Evolutionary conservation across 2,888 invertebrate genomes (phyloP), one percentile per base, ranked within the genome.

Genomic region (Crioceris asparagi): DNA sequence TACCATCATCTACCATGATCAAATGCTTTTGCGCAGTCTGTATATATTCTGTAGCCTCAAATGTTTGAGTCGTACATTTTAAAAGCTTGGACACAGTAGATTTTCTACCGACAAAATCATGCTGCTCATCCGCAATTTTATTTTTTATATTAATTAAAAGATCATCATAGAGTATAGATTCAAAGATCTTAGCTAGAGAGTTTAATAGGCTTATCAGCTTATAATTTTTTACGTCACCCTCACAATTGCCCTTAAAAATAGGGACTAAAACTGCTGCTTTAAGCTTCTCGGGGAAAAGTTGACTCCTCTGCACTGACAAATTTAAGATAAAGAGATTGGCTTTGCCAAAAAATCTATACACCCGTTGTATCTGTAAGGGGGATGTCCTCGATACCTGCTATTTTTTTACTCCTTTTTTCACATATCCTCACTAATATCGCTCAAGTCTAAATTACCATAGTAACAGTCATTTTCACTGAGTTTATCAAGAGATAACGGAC

Each of bases 151-250:
- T 25, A 3, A 11, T 7, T 3, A 25, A 25, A 3, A 31, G 16
- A 31, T 31, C 31, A 4, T 31, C 17, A 31, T 17, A 17, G n/a
- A 31, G 14, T 10, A 31, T 16, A n/a, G 11, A 4, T 17, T 31
- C 31, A 31, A 31, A 31, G 8, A 31, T 16, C 10, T 31, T 31
- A 10, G 31, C 31, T 18, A 31, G 3, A 3, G 31, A 31, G 3
- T 31, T 16, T 8, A 16, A 31, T 3, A 31, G 3, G 17, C 14
- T 16, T 10, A 31, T 31, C 7, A 11, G 31, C 4, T 11, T 15
- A 17, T 31, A 31, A 16, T 31, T 31, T 8, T 10, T 7, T 17
- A 31, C 17, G 10, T 16, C 11, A 5, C 4, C 3, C 2, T 3
- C 17, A 31, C 31, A 17, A 4, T 18, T 11, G 7, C 17, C 16